Base-by-base conservation (phyloP, 1,140 invertebrate genomes). In the Neotoxoptera formosana region DNA sequence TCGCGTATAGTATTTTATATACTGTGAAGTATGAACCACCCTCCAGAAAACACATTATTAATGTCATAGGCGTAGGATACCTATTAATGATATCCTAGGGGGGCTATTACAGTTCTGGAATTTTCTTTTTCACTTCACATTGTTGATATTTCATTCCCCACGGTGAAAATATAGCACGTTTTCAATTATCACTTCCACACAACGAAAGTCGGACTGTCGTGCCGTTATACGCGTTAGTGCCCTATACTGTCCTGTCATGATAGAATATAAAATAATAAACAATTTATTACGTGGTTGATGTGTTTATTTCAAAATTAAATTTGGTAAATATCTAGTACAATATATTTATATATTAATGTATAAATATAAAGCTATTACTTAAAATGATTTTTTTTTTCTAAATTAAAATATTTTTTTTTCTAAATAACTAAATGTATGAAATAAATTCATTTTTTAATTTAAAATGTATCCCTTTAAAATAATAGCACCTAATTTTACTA, bases 1-100 rank as follows among this genome's bases (percentile, higher is more conserved):
- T 76, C n/a, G 17, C 0, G 4, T 30, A n/a, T 4, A 67, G 8
- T 14, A n/a, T n/a, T 76, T 76, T 76, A 76, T 34, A 34, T 67
- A 4, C 30, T 7, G 23, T 8, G 23, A 76, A 76, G 30, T 76
- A 0, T 14, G n/a, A 17, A 76, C 11, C 14, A 76, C n/a, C 60
- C 3, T 67, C 6, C 2, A 76, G 14, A n/a, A 76, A 76, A 76
- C 17, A 76, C 7, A 76, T 76, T 17, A n/a, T 76, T 17, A n/a
- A 76, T n/a, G 14, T n/a, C n/a, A 6, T 76, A 17, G 30, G n/a
- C 30, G 6, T 76, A 76, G 4, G n/a, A n/a, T 76, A 76, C 14
- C 60, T 76, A 76, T 76, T 76, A 76, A 76, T 76, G 60, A n/a
- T 76, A 76, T 76, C 60, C 60, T 14, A 76, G 60, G 60, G 60